phyloP scores from a whole-genome alignment of 2,888 invertebrate species.

The Cephonodes hylas region DNA sequence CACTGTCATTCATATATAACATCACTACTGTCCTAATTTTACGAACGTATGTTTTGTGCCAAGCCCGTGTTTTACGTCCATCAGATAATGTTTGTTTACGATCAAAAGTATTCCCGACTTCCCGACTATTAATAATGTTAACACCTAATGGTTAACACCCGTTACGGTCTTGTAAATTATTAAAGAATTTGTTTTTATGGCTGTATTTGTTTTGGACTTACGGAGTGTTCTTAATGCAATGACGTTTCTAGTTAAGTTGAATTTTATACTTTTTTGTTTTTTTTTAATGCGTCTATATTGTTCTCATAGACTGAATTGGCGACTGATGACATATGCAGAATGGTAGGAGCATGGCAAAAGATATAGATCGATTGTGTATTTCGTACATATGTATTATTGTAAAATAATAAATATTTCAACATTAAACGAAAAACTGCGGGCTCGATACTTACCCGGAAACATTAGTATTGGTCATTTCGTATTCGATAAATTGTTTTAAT shows the following conservation, averaged over 20 bases:
- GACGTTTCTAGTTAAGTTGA: neutral
- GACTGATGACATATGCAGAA: no score
- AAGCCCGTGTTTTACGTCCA: slow-evolving; percentile 33
- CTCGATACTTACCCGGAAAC: no score
- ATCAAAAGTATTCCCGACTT: slow-evolving; percentile 35
- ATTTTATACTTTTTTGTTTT: neutral
- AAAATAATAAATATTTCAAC: no score
- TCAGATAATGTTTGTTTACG: slow-evolving; percentile 48
- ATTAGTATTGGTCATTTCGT: no score
- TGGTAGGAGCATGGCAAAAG: no score
- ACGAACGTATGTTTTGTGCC: slow-evolving; percentile 20
- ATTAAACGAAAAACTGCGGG: no score
- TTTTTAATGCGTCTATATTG: neutral
- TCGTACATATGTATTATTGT: no score
- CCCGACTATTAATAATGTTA: slow-evolving; percentile 39
- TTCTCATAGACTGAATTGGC: no score
- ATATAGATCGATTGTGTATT: no score
- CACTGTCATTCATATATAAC: neutral
- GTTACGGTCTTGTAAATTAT: slow-evolving; percentile 13
- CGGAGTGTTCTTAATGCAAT: neutral
- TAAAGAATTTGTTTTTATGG: slow-evolving; percentile 1
- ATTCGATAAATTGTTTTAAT: no score
- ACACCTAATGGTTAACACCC: slow-evolving; percentile 21
- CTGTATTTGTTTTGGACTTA: neutral
- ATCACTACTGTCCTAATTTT: slow-evolving; percentile 19